Percentiles rank a stretch among this genome's conserved stretches.
phyloP scores from a whole-genome alignment of 2,797 vertebrate species.

The Aldrovandia affinis region DNA sequence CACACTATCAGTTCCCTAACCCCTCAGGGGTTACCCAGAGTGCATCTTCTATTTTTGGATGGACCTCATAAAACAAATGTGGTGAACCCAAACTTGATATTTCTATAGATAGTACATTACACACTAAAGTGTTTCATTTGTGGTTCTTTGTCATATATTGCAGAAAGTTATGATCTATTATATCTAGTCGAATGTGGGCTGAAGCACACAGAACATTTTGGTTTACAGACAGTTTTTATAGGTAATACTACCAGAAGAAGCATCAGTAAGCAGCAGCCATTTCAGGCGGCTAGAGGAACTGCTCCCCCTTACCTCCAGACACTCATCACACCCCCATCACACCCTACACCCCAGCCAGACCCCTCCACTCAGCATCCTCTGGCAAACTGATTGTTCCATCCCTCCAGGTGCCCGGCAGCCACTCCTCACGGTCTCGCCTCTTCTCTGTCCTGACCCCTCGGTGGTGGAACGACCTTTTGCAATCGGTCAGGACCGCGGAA shows the following conservation, averaged over 20 bases:
- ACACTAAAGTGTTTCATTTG: not conserved
- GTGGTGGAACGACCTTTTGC: too few species aligned
- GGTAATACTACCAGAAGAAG: not conserved
- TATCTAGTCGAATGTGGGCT: not conserved
- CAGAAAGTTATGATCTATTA: not conserved
- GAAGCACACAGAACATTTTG: not conserved
- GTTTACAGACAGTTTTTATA: not conserved
- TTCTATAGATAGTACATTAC: not conserved
- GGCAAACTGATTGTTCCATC: too few species aligned
- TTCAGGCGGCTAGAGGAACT: too few species aligned
- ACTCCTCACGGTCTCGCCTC: too few species aligned
- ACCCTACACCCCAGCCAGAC: too few species aligned
- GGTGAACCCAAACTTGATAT: constrained; percentile 13
- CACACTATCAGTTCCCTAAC: constrained; percentile 3
- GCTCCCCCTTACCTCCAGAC: too few species aligned
- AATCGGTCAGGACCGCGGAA: too few species aligned
- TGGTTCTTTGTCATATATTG: not conserved
- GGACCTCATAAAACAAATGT: constrained; percentile 16
- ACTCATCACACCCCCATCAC: too few species aligned
- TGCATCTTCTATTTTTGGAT: constrained; percentile 19
- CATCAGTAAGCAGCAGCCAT: not conserved
- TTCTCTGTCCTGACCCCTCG: too few species aligned
- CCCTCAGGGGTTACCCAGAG: constrained; percentile 3
- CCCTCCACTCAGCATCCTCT: too few species aligned
- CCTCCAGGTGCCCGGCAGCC: too few species aligned